Percentiles rank a stretch among this genome's conserved stretches.
phyloP scores from a whole-genome alignment of 2,113 vertebrate genomes.

The Trematomus loennbergii region DNA sequence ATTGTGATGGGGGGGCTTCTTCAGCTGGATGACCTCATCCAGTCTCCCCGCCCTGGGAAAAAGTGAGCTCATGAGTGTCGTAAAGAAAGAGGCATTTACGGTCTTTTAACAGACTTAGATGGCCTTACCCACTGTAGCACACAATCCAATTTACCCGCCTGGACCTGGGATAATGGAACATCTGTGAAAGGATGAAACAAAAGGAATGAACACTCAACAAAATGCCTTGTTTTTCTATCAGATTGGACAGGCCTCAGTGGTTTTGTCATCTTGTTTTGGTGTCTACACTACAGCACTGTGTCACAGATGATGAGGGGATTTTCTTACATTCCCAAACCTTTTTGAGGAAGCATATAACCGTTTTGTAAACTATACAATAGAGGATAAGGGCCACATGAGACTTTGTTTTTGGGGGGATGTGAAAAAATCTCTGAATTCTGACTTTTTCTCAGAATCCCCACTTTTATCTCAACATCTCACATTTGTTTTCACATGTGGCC shows the following conservation, averaged over 20 bases:
- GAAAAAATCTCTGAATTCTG: no score
- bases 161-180: conserved; percentile 48
- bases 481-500: no score
- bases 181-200: conserved; percentile 50
- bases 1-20: conserved; percentile 54
- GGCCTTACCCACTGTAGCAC: conserved; percentile 54
- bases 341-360: background rate
- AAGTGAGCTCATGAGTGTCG: conserved; percentile 79
- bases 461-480: no score
- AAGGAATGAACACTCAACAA: background rate
- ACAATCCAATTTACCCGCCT: conserved; percentile 57
- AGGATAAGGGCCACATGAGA: no score
- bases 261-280: conserved; percentile 28
- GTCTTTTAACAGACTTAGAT: conserved; percentile 70
- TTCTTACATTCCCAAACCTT: background rate
- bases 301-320: conserved; percentile 6
- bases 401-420: no score
- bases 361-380: conserved; percentile 2
- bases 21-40: conserved; percentile 75
- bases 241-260: conserved; percentile 1
- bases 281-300: background rate
- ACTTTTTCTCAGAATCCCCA: no score
- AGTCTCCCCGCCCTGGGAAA: conserved; percentile 60
- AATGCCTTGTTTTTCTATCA: conserved; percentile 20
- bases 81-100: conserved; percentile 75